Base-by-base conservation (phyloP, 2,113 vertebrate genomes). In the Paedocypris sp. region DNA sequence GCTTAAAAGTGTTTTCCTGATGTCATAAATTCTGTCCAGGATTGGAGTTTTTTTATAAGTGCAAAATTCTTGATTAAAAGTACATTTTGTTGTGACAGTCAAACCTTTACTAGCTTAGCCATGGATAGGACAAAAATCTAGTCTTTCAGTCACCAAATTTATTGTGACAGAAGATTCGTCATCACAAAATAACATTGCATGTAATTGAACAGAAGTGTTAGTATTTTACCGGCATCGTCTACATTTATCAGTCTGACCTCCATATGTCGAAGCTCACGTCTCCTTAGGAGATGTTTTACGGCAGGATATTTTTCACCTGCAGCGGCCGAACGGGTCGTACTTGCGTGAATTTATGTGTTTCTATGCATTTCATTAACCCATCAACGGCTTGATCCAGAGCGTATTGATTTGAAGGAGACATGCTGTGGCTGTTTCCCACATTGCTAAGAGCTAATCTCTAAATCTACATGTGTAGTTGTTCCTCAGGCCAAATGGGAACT, bases 211-310 rank as follows among this genome's bases (percentile, higher is more conserved):
- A 12, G 45, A 35, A 2, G 18, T 26, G 51, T 47, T 67, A 59
- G 28, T 12, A 22, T 18, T 35, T 11, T 32, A 31, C 6, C n/a
- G 23, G 16, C 26, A 9, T 7, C 46, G 35, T 16, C 32, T n/a
- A 23, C 29, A 60, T 67, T 67, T 67, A 60, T 67, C 32, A 46
- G 20, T 43, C 46, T 52, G 48, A 60, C 48, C 48, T 60, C 31
- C 38, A 22, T 50, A 23, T 43, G 60, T 52, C 38, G 46, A 16
- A 31, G 32, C 48, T 45, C 29, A 45, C 3, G n/a, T 15, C 47
- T 45, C 16, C 9, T 51, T 48, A 20, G 39, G 36, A 35, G 38
- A 43, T 60, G 38, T 20, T 60, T 50, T 39, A 46, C 6, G 31
- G 29, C 15, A 20, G 2, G 15, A 42, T 12, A 1, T 52, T 25